These are phyloP conservation scores for Triops longicaudatus DNA, from an alignment of 1,140 invertebrate species.

Conservation along the genomic window DNA sequence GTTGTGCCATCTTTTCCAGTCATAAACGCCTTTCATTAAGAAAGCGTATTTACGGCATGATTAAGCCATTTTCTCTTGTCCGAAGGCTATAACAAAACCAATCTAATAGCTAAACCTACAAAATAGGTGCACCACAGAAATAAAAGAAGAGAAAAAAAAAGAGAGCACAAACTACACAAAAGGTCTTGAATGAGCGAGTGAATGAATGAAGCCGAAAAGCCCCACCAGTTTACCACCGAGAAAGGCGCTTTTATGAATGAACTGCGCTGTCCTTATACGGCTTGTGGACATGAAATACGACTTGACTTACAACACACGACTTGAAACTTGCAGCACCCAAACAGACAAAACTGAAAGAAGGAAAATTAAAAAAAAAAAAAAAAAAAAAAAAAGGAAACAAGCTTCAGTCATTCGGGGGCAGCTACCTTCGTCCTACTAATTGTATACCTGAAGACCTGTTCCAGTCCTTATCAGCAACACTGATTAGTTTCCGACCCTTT, in stretches of 20 bases:
- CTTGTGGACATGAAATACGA: slow-evolving; percentile 6
- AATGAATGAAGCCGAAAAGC: slow-evolving; percentile 12
- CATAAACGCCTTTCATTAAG: slow-evolving; percentile 5
- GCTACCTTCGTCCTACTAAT: slow-evolving; percentile 6
- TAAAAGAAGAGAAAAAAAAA: neutral
- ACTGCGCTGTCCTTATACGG: slow-evolving; percentile 1
- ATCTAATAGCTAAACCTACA: slow-evolving; percentile 2
- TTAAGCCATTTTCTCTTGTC: neutral
- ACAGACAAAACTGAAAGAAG: neutral
- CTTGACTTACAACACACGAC: slow-evolving; percentile 7
- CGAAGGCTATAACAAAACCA: neutral
- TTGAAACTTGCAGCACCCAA: slow-evolving; percentile 2
- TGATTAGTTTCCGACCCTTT: neutral
- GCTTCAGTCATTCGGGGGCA: neutral
- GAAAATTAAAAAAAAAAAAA: too few relatives aligned
- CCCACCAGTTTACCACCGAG: neutral
- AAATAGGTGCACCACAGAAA: neutral
- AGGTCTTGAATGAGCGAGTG: neutral
- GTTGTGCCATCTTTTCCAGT: neutral
- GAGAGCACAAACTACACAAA: neutral
- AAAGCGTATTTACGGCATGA: neutral
- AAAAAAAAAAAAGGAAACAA: neutral
- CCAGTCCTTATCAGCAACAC: neutral
- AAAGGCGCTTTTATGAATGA: slow-evolving; percentile 12
- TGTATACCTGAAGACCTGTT: slow-evolving; percentile 1